Evolutionary conservation across 2,113 vertebrate species (phyloP).

Genomic region (Dicentrarchus labrax): DNA sequence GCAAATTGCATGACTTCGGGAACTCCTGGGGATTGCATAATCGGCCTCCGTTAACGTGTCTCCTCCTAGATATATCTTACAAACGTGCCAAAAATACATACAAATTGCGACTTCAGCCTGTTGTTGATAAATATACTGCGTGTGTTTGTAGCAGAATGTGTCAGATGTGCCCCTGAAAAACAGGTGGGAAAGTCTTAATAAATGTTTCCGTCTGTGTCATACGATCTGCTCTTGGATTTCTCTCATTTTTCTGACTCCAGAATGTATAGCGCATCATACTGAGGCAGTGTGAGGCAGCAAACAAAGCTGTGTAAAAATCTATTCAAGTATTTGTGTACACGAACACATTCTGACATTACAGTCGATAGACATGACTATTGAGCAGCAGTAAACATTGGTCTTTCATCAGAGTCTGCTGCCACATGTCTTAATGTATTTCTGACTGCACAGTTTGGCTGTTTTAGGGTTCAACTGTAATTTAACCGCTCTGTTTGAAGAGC

Average conservation of each 20-base stretch:
- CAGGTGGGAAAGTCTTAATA: no score
- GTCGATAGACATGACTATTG: not conserved
- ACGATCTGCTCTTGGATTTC: no score
- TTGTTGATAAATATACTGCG: not conserved
- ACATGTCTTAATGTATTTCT: not conserved
- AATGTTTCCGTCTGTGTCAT: no score
- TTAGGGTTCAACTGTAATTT: not conserved
- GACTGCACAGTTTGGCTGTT: constrained; percentile 1
- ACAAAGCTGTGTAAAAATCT: not conserved
- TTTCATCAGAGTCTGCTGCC: constrained; percentile 14
- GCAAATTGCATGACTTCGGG: not conserved
- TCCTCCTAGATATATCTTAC: not conserved
- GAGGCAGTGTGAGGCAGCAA: not conserved
- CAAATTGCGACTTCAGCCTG: not conserved
- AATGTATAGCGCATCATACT: no score
- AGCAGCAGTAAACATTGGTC: not conserved
- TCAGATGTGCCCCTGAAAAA: not conserved
- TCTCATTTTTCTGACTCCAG: no score
- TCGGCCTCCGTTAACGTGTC: not conserved
- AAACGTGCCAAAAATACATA: not conserved
- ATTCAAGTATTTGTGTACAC: not conserved
- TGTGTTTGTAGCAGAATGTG: not conserved
- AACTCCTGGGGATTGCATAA: not conserved
- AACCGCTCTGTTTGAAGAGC: constrained; percentile 6
- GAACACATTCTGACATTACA: not conserved